Conservation (phyloP, 2,888 invertebrate genomes). For the Heliconius cydno region DNA sequence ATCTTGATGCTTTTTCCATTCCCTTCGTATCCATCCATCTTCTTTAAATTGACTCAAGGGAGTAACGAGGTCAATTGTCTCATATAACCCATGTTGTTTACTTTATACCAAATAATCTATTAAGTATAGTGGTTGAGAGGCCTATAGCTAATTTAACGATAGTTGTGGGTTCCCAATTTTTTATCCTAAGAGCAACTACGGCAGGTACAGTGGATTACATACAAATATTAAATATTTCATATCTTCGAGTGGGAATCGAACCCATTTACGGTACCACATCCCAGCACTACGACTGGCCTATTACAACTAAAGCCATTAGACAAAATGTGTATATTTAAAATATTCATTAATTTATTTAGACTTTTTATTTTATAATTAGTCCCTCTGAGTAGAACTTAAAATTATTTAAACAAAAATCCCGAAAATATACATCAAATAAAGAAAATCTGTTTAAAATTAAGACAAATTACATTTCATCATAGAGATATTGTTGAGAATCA, state of each 20-base stretch:
- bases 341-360: no score
- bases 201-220: no score
- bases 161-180: not conserved
- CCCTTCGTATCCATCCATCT: constrained; percentile 16
- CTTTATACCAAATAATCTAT: not conserved
- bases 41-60: constrained; percentile 17
- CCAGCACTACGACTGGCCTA: no score
- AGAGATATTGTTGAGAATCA: constrained; percentile 41
- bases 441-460: constrained; percentile 1
- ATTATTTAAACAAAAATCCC: not conserved
- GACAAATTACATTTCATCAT: constrained; percentile 33
- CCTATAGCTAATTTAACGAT: not conserved
- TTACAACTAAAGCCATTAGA: no score
- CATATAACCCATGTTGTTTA: constrained; percentile 4
- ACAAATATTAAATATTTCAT: not conserved
- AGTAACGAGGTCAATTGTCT: constrained; percentile 5
- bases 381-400: no score
- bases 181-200: no score
- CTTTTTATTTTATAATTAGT: no score
- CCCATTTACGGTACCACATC: no score
- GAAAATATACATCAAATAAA: not conserved
- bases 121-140: not conserved
- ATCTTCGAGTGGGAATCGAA: no score
- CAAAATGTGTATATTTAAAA: no score
- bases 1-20: constrained; percentile 8